These are phyloP conservation scores for Aspidiotus destructor DNA, from an alignment of 2,888 invertebrate genomes.

Conservation along the genomic window DNA sequence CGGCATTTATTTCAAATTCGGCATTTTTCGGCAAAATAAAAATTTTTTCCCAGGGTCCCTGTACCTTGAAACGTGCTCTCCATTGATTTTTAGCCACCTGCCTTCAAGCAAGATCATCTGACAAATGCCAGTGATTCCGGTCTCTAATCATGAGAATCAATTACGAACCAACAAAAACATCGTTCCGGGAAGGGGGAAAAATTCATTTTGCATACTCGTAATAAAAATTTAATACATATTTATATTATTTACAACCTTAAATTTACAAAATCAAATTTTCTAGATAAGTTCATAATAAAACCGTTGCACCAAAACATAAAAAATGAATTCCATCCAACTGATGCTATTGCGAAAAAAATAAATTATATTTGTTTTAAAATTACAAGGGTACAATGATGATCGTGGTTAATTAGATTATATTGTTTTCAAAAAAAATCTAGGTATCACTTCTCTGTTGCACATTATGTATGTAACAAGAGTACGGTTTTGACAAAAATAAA, in stretches of 20 bases:
- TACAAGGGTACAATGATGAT: not conserved
- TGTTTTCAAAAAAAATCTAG: not conserved
- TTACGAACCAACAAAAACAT: no score
- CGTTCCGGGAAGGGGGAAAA: no score
- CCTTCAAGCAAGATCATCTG: no score
- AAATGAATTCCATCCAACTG: not conserved
- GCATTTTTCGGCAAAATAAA: no score
- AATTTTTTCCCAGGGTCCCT: no score
- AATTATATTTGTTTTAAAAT: not conserved
- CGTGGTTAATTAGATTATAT: not conserved
- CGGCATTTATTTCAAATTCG: no score
- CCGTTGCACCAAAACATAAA: not conserved
- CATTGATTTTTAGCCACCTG: no score
- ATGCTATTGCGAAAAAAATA: not conserved
- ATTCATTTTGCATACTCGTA: not conserved
- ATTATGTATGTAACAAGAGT: not conserved
- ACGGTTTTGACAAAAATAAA: not conserved
- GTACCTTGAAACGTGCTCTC: no score
- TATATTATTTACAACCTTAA: constrained; percentile 28
- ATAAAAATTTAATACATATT: constrained; percentile 29
- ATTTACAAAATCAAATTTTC: constrained; percentile 15
- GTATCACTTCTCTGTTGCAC: not conserved
- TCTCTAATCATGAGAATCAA: no score
- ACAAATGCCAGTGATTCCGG: no score
- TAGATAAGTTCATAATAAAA: constrained; percentile 9